These are phyloP conservation scores for Sussaba pulchella DNA, from an alignment of 2,888 invertebrate genomes.

Conservation along the genomic window DNA sequence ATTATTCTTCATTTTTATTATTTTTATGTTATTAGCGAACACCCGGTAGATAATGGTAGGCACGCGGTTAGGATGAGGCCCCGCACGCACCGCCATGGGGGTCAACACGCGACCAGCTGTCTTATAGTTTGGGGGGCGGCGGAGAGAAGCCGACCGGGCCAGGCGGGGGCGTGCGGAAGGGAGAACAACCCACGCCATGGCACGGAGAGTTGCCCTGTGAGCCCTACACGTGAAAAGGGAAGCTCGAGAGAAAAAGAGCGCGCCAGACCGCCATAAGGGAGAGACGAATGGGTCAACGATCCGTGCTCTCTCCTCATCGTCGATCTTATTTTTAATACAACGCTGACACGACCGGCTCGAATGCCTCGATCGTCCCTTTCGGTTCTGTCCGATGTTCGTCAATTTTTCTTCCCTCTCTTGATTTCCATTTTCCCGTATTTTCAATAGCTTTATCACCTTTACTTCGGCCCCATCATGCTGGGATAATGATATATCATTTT, in stretches of 20 bases:
- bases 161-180: too few species aligned
- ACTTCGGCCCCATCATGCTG: background rate
- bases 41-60: constrained; percentile 60
- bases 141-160: too few species aligned
- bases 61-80: constrained; percentile 64
- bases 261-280: constrained; percentile 6
- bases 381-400: background rate
- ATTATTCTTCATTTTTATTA: too few species aligned
- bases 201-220: constrained; percentile 23
- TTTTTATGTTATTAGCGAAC: constrained; percentile 45
- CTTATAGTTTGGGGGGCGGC: constrained; percentile 52
- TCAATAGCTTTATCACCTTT: background rate
- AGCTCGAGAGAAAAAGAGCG: constrained; percentile 22
- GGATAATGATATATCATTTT: background rate
- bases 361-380: background rate
- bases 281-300: constrained; percentile 49
- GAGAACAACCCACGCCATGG: constrained; percentile 4
- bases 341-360: background rate
- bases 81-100: constrained; percentile 73
- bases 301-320: constrained; percentile 12
- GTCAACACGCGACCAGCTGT: constrained; percentile 81
- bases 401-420: background rate
- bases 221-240: constrained; percentile 50
- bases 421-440: background rate
- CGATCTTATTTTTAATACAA: constrained; percentile 9